These are phyloP conservation scores for Tipula helvola DNA, from an alignment of 2,888 invertebrate species.

Conservation along the genomic window DNA sequence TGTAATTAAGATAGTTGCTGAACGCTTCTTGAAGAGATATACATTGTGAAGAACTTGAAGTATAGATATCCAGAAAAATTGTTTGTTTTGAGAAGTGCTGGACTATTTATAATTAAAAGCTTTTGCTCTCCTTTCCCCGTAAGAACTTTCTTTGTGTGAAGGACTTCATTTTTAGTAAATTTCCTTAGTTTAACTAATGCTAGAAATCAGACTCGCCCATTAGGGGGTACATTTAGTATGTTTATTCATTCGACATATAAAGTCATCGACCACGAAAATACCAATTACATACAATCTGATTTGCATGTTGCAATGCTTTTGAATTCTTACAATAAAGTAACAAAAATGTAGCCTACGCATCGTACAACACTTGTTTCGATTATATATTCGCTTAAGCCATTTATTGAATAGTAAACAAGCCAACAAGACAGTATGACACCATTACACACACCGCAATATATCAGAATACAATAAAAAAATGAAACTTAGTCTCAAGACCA, in stretches of 20 bases:
- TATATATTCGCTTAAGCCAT: background rate
- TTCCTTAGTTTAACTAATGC: too few species aligned
- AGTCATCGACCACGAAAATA: too few species aligned
- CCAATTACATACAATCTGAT: too few species aligned
- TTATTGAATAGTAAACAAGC: background rate
- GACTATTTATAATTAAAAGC: too few species aligned
- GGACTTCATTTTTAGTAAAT: too few species aligned
- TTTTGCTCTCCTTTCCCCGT: too few species aligned
- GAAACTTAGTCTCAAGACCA: background rate
- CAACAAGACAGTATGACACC: background rate
- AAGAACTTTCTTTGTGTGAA: too few species aligned
- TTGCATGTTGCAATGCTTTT: background rate
- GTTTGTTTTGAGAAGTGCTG: too few species aligned
- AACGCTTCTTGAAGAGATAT: background rate
- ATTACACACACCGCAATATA: background rate
- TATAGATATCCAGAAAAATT: too few species aligned
- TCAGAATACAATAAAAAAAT: background rate
- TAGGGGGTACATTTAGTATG: too few species aligned
- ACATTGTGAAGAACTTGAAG: background rate
- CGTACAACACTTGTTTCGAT: background rate
- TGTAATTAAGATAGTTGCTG: background rate
- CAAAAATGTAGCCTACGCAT: background rate
- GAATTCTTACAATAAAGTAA: background rate
- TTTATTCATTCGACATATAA: too few species aligned
- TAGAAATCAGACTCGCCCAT: too few species aligned